phyloP scores from a whole-genome alignment of 2,888 invertebrate species.

The Tenthredo notha region DNA sequence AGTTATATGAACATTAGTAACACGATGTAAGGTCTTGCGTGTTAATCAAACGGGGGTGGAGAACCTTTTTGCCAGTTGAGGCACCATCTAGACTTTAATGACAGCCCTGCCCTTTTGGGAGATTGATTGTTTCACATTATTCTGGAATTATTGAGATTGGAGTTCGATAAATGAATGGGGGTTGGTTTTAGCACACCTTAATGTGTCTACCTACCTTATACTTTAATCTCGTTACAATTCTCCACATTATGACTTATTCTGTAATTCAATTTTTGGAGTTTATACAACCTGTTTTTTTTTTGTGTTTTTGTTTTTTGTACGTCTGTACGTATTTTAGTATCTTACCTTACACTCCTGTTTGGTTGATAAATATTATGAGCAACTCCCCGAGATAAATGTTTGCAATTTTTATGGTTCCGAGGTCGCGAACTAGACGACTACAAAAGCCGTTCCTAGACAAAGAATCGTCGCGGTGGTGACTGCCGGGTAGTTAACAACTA shows the following conservation, averaged over 20 bases:
- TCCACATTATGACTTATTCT: background rate
- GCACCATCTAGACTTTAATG: too few relatives aligned
- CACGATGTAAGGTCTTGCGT: too few relatives aligned
- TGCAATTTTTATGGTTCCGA: constrained; percentile 43
- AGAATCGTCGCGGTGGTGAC: constrained; percentile 24
- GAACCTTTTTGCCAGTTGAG: too few relatives aligned
- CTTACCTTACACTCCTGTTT: background rate
- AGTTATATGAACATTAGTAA: too few relatives aligned
- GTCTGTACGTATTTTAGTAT: background rate
- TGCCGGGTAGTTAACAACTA: constrained; percentile 48
- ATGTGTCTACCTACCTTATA: background rate
- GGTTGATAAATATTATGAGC: constrained; percentile 53
- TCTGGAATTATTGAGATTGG: too few relatives aligned
- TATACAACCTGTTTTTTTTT: background rate
- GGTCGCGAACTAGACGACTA: constrained; percentile 18
- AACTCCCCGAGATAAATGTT: constrained; percentile 54
- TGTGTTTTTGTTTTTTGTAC: background rate
- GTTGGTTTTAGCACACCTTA: too few relatives aligned
- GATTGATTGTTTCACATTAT: too few relatives aligned
- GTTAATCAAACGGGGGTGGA: too few relatives aligned
- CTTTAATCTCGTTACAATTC: background rate
- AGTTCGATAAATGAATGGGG: too few relatives aligned
- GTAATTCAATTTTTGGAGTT: background rate
- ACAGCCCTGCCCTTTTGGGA: too few relatives aligned
- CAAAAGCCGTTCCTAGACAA: constrained; percentile 53